Conservation (phyloP, 2,888 invertebrate species). For the Miltochrista miniata region DNA sequence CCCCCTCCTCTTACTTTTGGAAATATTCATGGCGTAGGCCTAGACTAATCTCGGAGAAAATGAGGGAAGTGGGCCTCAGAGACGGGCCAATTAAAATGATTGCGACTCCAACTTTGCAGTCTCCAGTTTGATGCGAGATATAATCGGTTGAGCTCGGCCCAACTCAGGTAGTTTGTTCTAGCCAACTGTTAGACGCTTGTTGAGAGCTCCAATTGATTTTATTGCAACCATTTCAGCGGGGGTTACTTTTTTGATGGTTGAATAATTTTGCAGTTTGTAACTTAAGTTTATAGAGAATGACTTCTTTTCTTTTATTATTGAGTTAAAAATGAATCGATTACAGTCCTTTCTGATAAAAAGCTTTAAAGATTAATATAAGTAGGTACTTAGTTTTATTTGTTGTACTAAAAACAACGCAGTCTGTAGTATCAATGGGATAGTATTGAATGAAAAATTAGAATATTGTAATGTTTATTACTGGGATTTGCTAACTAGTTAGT, state of each 20-base stretch:
- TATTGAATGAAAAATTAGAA: no score
- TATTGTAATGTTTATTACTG: no score
- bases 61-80: slow-evolving; percentile 40
- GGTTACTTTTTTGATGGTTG: slow-evolving; percentile 1
- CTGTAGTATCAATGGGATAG: no score
- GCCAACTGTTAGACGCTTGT: slow-evolving; percentile 13
- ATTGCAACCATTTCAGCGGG: slow-evolving; percentile 2
- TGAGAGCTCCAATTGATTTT: slow-evolving; percentile 6
- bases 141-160: slow-evolving; percentile 20
- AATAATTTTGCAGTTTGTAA: no score
- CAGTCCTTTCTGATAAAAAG: no score
- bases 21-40: slow-evolving; percentile 37
- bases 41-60: slow-evolving; percentile 42
- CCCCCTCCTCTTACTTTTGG: background rate
- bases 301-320: no score
- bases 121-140: slow-evolving; percentile 34
- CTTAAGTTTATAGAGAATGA: no score
- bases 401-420: no score
- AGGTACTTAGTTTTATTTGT: no score
- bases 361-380: no score
- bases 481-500: no score
- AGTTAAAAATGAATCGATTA: no score
- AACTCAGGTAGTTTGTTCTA: slow-evolving; percentile 29
- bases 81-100: slow-evolving; percentile 49
- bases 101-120: slow-evolving; percentile 31